phyloP scores from a whole-genome alignment of 2,888 invertebrate genomes.

The Cheilosia vernalis region DNA sequence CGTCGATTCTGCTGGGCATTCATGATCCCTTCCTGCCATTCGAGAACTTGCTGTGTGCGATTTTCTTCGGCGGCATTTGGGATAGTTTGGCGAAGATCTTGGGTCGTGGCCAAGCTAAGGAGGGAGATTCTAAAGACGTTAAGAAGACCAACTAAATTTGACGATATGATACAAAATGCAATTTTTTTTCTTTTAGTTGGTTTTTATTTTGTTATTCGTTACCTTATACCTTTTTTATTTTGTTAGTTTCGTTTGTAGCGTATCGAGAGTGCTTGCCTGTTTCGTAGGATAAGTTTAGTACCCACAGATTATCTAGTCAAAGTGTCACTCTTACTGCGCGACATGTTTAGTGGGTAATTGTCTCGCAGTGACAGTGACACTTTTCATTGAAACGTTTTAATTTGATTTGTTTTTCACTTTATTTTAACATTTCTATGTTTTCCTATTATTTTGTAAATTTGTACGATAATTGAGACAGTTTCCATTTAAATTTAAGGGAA shows the following conservation, averaged over 20 bases:
- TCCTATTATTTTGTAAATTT: conserved; percentile 65
- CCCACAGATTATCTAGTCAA: conserved; percentile 63
- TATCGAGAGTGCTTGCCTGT: conserved; percentile 48
- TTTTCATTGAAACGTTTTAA: conserved; percentile 32
- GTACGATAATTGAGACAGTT: conserved; percentile 60
- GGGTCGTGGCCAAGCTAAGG: conserved; percentile 91
- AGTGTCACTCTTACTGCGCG: conserved; percentile 57
- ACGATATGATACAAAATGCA: conserved; percentile 63
- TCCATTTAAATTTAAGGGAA: conserved; percentile 58
- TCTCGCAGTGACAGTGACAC: conserved; percentile 56
- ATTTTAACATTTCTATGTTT: conserved; percentile 36
- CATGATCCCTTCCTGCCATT: conserved; percentile 99
- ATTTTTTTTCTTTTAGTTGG: conserved; percentile 63
- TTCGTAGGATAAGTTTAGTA: conserved; percentile 39
- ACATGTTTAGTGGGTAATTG: conserved; percentile 69
- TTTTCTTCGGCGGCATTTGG: conserved; percentile 99
- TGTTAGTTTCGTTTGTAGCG: conserved; percentile 18
- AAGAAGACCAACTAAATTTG: conserved; percentile 90
- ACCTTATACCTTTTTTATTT: background rate
- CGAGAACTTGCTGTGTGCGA: conserved; percentile 98
- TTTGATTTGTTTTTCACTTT: conserved; percentile 17
- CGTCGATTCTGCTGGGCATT: conserved; percentile 97
- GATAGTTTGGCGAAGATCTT: conserved; percentile 96
- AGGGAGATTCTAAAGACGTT: conserved; percentile 89
- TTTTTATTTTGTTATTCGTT: conserved; percentile 16